These are phyloP conservation scores for Acronicta alni DNA, from an alignment of 2,888 invertebrate species.

Conservation along the genomic window DNA sequence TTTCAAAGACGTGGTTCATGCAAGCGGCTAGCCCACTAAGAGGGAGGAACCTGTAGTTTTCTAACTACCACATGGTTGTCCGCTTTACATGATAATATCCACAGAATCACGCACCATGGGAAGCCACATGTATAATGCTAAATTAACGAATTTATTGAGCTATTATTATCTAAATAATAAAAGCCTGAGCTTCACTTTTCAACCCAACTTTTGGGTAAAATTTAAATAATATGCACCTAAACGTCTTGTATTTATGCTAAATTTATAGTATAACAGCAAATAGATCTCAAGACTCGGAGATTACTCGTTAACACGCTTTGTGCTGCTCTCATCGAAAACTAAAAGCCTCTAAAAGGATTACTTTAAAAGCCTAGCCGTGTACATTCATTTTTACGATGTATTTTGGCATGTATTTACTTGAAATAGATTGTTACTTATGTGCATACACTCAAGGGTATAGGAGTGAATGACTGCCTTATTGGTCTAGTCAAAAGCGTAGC, in stretches of 20 bases:
- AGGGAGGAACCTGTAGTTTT: too few species aligned
- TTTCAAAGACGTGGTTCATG: too few species aligned
- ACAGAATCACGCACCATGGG: too few species aligned
- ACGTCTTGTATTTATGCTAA: conserved; percentile 4
- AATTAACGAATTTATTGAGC: too few species aligned
- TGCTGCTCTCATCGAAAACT: conserved; percentile 28
- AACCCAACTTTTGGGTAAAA: background rate
- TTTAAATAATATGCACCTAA: background rate
- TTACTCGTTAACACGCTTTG: conserved; percentile 30
- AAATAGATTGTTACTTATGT: conserved; percentile 14
- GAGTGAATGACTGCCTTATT: too few species aligned
- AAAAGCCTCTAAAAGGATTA: conserved; percentile 44
- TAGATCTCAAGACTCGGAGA: conserved; percentile 12
- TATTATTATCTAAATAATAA: background rate
- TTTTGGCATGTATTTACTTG: conserved; percentile 28
- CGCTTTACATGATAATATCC: too few species aligned
- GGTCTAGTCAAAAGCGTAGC: too few species aligned
- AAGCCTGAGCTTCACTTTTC: background rate
- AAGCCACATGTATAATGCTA: too few species aligned
- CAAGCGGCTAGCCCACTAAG: too few species aligned
- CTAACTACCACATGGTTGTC: too few species aligned
- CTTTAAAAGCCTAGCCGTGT: conserved; percentile 39
- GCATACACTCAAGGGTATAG: background rate
- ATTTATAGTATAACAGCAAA: conserved; percentile 12
- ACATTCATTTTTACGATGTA: conserved; percentile 45